Base-by-base conservation (phyloP, 2,797 vertebrate genomes). In the Schizopygopsis malacanthus region DNA sequence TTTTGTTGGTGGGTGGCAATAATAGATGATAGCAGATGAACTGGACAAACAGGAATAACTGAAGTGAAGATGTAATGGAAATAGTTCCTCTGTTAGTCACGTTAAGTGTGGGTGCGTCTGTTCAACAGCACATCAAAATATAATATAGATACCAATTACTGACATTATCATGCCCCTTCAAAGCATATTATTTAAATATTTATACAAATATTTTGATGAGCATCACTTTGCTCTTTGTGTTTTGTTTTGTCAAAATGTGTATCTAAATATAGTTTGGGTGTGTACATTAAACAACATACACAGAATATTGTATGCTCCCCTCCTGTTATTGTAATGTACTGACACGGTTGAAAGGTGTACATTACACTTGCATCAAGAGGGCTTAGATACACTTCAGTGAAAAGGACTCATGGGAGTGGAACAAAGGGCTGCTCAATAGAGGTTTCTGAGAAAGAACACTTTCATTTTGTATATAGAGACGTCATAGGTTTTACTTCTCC, bases 331-430 rank as follows among this genome's bases (percentile, higher is more conserved):
- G n/a, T 39, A 80, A 15, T 81, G 20, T 22, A 70, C 33, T 70
- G 47, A 56, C 25, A 81, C 4, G 69, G 56, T 43, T 81, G 84
- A 85, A 75, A 56, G 69, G 70, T 67, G 56, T 67, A 52, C 28
- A 12, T 54, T 65, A 65, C 75, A 59, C 75, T 71, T 71, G 54
- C 45, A 81, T 75, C 22, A 73, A 85, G 78, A 61, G 45, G 77
- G 50, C 69, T 82, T 71, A 61, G 61, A 85, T 45, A 75, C 81
- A 71, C 54, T 65, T 84, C 73, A 85, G 18, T 84, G 59, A 83
- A 39, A 70, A 63, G 18, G 39, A 70, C 63, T 69, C 6, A 18
- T 56, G 39, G 16, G 70, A 56, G 37, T 37, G 76, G 33, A 77
- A 84, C 79, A 76, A 76, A 28, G 20, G 13, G 4, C 11, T 67